These are phyloP conservation scores for Tipula lateralis DNA, from an alignment of 2,888 invertebrate species.

Conservation along the genomic window DNA sequence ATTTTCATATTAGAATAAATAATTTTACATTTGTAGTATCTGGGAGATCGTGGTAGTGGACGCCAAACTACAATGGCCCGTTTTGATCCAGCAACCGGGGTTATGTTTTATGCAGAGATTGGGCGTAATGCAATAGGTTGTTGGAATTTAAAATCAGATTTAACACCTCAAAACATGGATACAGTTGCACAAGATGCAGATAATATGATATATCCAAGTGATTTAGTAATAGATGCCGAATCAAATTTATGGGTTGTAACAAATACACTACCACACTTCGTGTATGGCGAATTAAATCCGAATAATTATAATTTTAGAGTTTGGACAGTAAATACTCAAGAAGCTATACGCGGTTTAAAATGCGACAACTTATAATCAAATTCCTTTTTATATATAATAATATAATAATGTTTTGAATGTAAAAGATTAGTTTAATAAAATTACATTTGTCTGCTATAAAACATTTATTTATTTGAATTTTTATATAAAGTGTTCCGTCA, in stretches of 20 bases:
- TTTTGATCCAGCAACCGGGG: conserved; percentile 56
- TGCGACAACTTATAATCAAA: too few relatives aligned
- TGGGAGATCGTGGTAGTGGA: conserved; percentile 61
- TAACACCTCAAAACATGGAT: conserved; percentile 39
- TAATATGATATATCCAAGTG: neutral
- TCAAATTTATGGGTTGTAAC: conserved; percentile 38
- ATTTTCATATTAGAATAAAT: too few relatives aligned
- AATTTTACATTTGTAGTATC: conserved; percentile 44
- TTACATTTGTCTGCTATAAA: too few relatives aligned
- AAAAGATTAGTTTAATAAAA: too few relatives aligned
- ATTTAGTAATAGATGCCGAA: conserved; percentile 30
- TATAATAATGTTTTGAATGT: too few relatives aligned
- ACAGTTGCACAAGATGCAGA: neutral
- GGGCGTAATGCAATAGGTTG: conserved; percentile 68
- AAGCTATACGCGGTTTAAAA: neutral
- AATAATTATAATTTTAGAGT: conserved; percentile 61
- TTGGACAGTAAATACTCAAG: conserved; percentile 45
- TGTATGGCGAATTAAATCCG: conserved; percentile 58
- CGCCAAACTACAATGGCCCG: conserved; percentile 67
- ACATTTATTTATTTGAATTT: too few relatives aligned
- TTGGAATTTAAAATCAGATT: conserved; percentile 57
- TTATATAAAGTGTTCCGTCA: too few relatives aligned
- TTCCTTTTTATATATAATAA: too few relatives aligned
- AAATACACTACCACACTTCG: conserved; percentile 62
- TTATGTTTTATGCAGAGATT: conserved; percentile 66